These are phyloP conservation scores for Dissostichus mawsoni DNA, from an alignment of 2,113 vertebrate genomes.

Conservation along the genomic window DNA sequence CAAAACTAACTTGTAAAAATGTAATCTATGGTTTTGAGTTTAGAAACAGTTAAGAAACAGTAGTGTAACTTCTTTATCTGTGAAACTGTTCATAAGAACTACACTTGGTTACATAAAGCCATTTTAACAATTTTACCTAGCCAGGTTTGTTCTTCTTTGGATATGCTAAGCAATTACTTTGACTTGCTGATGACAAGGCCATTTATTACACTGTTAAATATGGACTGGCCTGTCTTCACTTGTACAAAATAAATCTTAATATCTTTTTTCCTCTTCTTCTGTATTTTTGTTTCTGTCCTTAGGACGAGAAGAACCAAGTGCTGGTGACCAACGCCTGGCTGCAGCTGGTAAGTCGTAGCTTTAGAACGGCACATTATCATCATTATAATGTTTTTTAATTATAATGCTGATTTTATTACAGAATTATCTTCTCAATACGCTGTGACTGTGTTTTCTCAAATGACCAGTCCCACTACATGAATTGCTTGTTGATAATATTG, in stretches of 20 bases:
- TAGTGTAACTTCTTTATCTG: not conserved
- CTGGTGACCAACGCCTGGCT: constrained; percentile 90
- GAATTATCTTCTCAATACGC: not conserved
- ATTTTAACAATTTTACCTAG: constrained; percentile 1
- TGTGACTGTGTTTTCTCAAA: constrained; percentile 11
- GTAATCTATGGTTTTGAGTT: no score
- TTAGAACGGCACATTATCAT: constrained; percentile 2
- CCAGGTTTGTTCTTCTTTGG: constrained; percentile 12
- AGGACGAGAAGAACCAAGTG: constrained; percentile 92
- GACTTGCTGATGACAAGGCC: constrained; percentile 37
- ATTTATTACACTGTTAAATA: constrained; percentile 32
- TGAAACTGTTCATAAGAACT: constrained; percentile 17
- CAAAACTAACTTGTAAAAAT: no score
- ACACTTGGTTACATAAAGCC: constrained; percentile 19
- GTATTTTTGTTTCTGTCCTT: constrained; percentile 55
- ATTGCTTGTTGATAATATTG: constrained; percentile 18
- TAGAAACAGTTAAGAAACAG: not conserved
- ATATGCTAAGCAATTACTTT: constrained; percentile 40
- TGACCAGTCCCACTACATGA: not conserved
- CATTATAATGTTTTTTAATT: constrained; percentile 17
- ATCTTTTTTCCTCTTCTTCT: not conserved
- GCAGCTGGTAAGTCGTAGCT: constrained; percentile 87
- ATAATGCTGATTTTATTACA: constrained; percentile 16
- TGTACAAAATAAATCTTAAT: not conserved
- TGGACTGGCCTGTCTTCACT: constrained; percentile 12